phyloP scores from a whole-genome alignment of 2,113 vertebrate species.

The Lophius piscatorius region DNA sequence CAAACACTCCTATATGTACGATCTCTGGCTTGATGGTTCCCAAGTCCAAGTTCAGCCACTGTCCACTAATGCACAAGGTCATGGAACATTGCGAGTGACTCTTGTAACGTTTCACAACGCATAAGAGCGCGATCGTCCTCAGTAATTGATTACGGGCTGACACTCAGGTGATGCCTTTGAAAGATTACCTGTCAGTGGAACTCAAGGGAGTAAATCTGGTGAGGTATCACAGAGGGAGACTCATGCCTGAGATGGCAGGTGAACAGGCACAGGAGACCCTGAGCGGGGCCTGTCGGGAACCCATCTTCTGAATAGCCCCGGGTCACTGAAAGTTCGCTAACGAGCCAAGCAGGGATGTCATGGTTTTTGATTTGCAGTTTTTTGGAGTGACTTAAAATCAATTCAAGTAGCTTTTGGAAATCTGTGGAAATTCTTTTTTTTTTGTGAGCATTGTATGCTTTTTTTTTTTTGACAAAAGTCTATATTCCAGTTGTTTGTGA shows the following conservation, averaged over 20 bases:
- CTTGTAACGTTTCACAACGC: conserved; percentile 47
- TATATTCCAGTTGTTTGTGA: too few species aligned
- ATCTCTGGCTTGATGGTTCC: too few species aligned
- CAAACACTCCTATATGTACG: neutral
- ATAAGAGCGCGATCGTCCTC: conserved; percentile 48
- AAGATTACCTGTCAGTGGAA: conserved; percentile 68
- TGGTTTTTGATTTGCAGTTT: conserved; percentile 35
- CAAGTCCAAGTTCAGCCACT: conserved; percentile 1
- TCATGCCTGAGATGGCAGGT: conserved; percentile 61
- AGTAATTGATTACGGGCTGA: conserved; percentile 77
- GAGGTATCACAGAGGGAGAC: conserved; percentile 52
- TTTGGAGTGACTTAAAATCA: too few species aligned
- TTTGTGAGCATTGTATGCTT: too few species aligned
- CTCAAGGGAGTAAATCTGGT: conserved; percentile 56
- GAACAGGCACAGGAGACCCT: conserved; percentile 49
- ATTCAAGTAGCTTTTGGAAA: too few species aligned
- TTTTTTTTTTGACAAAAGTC: too few species aligned
- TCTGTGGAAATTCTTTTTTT: too few species aligned
- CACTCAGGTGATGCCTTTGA: conserved; percentile 61
- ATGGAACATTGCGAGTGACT: too few species aligned
- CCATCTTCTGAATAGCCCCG: conserved; percentile 48
- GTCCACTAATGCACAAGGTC: neutral
- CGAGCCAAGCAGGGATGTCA: conserved; percentile 37
- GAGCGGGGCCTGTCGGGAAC: conserved; percentile 11
- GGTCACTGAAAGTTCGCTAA: conserved; percentile 56